Evolutionary conservation across 2,797 vertebrate genomes (phyloP).

Genomic region (Acanthurus tractus): DNA sequence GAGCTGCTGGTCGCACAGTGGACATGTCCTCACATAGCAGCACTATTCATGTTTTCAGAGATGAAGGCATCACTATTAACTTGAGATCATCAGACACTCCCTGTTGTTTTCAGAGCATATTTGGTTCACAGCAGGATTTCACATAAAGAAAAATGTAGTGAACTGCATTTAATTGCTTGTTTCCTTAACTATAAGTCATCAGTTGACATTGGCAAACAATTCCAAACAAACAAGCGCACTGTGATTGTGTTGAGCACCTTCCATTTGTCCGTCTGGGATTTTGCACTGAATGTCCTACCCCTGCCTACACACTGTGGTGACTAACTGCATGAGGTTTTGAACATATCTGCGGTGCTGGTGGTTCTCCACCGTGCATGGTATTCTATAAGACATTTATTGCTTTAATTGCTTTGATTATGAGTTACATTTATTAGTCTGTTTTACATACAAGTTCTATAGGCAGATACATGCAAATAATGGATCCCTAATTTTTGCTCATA

Average conservation of each 20-base stretch:
- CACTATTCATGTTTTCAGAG: not conserved
- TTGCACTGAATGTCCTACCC: not conserved
- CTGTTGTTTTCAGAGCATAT: not conserved
- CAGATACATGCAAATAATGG: not conserved
- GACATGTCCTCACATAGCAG: not conserved
- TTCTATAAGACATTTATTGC: not conserved
- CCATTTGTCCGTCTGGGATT: slow-evolving; percentile 4
- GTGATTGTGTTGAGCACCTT: slow-evolving; percentile 22
- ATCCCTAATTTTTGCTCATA: not conserved
- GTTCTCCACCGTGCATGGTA: slow-evolving; percentile 21
- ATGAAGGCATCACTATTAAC: not conserved
- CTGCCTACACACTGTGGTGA: slow-evolving; percentile 13
- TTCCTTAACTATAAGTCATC: not conserved
- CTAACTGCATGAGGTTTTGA: slow-evolving; percentile 18
- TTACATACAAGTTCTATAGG: no score
- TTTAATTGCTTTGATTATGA: no score
- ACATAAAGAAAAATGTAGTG: not conserved
- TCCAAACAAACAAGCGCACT: slow-evolving; percentile 23
- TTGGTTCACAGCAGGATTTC: not conserved
- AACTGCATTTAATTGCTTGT: not conserved
- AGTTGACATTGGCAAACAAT: slow-evolving; percentile 2
- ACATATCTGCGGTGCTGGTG: slow-evolving; percentile 24
- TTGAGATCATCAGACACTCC: not conserved
- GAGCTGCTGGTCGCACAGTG: not conserved
- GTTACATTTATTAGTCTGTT: no score